These are phyloP conservation scores for Acipenser transmontanus DNA, from an alignment of 2,797 vertebrate species.

Conservation along the genomic window DNA sequence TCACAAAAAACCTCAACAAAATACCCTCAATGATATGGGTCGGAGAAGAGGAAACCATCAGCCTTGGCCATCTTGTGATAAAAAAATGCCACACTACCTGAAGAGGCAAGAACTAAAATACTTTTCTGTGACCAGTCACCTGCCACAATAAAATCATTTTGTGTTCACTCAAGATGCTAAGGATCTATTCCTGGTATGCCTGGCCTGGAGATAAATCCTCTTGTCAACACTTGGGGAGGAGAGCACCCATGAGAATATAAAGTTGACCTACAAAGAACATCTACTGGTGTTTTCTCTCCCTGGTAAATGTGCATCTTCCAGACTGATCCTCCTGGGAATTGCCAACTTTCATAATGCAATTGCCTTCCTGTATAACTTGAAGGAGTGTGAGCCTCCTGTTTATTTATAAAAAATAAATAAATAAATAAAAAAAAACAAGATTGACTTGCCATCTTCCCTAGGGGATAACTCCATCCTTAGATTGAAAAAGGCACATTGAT, in stretches of 20 bases:
- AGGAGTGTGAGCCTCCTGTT: too few species aligned
- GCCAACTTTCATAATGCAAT: background rate
- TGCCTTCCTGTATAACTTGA: background rate
- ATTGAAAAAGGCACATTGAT: background rate
- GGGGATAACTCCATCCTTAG: background rate
- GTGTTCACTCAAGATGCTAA: background rate
- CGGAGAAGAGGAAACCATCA: too few species aligned
- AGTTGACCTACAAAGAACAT: constrained; percentile 8
- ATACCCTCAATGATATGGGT: too few species aligned
- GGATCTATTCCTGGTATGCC: background rate
- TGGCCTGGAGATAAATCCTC: constrained; percentile 7
- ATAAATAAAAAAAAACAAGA: background rate
- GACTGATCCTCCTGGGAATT: background rate
- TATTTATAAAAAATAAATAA: background rate
- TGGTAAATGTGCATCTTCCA: constrained; percentile 3
- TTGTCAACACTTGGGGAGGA: background rate
- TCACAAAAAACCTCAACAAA: too few species aligned
- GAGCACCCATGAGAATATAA: background rate
- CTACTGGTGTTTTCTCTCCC: background rate
- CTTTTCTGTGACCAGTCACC: background rate
- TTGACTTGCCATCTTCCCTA: constrained; percentile 6
- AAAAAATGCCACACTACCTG: too few species aligned
- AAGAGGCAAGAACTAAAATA: background rate
- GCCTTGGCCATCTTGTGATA: too few species aligned
- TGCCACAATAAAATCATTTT: background rate